Evolutionary conservation across 1,140 invertebrate genomes (phyloP).

Genomic region (Acromyrmex charruanus): DNA sequence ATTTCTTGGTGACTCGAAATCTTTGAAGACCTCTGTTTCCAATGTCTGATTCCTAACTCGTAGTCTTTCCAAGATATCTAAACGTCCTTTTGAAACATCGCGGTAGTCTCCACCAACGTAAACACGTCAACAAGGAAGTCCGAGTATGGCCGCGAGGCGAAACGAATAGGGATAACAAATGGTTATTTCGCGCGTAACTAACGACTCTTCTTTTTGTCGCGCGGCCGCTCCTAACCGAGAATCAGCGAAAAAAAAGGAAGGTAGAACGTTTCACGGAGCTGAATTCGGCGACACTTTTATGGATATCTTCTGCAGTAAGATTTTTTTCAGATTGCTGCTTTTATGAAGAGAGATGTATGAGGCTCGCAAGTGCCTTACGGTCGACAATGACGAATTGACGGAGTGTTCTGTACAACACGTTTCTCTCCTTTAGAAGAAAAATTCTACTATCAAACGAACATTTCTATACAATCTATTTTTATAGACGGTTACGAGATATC

Average conservation of each 20-base stretch:
- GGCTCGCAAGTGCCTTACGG: constrained; percentile 42
- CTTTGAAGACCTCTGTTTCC: neutral
- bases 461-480: constrained; percentile 37
- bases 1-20: neutral
- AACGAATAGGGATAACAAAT: constrained; percentile 58
- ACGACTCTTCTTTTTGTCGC: constrained; percentile 55
- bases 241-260: constrained; percentile 17
- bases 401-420: constrained; percentile 31
- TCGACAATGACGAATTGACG: constrained; percentile 55
- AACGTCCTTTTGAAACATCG: constrained; percentile 21
- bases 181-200: constrained; percentile 62
- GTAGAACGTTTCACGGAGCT: constrained; percentile 9
- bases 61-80: neutral
- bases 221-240: constrained; percentile 4
- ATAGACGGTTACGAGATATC: constrained; percentile 25
- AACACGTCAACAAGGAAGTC: constrained; percentile 61
- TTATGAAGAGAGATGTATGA: constrained; percentile 55
- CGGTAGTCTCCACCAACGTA: constrained; percentile 22
- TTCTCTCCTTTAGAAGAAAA: constrained; percentile 15
- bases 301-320: constrained; percentile 55
- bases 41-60: neutral
- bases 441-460: constrained; percentile 7
- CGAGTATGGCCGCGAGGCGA: constrained; percentile 31
- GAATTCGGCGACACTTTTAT: constrained; percentile 55
- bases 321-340: constrained; percentile 53